Conservation (phyloP, 2,888 invertebrate species). For the Malthinus flaveolus region DNA sequence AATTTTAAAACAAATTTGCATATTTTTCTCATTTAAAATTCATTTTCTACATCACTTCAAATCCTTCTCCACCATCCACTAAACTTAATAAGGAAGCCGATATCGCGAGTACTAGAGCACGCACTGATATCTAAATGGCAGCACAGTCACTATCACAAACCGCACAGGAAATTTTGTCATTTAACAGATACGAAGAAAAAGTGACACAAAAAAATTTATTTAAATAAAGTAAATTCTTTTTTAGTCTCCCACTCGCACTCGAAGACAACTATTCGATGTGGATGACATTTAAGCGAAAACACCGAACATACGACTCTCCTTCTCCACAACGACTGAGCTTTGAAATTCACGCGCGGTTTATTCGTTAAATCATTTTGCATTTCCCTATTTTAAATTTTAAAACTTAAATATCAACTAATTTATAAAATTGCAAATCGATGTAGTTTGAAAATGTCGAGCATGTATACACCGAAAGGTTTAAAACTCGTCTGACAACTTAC, state of each 20-base stretch:
- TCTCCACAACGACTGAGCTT: background rate
- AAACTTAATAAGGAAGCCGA: constrained; percentile 17
- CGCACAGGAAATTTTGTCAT: constrained; percentile 30
- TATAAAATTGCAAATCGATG: constrained; percentile 19
- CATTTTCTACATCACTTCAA: background rate
- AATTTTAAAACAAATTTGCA: constrained; percentile 3
- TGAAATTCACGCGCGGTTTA: background rate
- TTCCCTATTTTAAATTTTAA: background rate
- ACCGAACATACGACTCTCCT: background rate
- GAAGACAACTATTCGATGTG: background rate
- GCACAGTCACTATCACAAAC: constrained; percentile 10
- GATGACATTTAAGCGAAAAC: constrained; percentile 2
- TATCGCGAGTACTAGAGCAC: constrained; percentile 18
- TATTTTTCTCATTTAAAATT: too few species aligned
- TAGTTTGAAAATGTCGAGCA: constrained; percentile 18
- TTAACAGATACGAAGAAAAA: constrained; percentile 13
- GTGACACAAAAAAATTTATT: background rate
- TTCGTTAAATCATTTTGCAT: background rate
- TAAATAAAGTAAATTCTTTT: background rate
- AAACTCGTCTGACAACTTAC: constrained; percentile 43
- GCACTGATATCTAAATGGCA: constrained; percentile 8
- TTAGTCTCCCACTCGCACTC: constrained; percentile 3
- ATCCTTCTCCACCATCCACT: too few species aligned
- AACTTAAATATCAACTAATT: constrained; percentile 16
- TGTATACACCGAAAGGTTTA: constrained; percentile 27